These are phyloP conservation scores for Temnopleurus reevesii DNA, from an alignment of 53 echinoderm and acorn worm genomes.

Conservation along the genomic window DNA sequence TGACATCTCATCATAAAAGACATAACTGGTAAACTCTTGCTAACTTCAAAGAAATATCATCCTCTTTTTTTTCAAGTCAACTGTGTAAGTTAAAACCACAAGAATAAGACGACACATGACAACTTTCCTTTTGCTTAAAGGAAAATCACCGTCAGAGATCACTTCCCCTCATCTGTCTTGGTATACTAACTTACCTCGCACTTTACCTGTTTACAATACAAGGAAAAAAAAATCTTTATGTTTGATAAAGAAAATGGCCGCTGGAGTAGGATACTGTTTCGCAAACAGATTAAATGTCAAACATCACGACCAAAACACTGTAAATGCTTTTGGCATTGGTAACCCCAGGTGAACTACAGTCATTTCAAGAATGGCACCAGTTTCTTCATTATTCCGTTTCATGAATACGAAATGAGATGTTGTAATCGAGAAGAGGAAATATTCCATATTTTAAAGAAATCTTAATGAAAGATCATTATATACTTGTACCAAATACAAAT, in stretches of 20 bases:
- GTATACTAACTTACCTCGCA: too few relatives aligned
- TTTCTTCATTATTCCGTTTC: background rate
- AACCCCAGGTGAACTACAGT: too few relatives aligned
- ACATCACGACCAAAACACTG: too few relatives aligned
- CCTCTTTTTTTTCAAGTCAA: background rate
- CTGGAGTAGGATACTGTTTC: background rate
- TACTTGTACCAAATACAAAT: too few relatives aligned
- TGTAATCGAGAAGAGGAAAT: background rate
- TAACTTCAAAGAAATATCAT: background rate
- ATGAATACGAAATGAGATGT: background rate
- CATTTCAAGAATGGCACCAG: background rate
- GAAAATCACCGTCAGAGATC: background rate
- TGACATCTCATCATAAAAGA: too few relatives aligned
- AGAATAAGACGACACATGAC: background rate
- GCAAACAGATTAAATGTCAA: background rate
- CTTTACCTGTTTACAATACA: too few relatives aligned
- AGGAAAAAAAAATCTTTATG: background rate
- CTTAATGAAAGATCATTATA: too few relatives aligned
- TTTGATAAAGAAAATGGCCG: background rate
- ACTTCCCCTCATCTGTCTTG: background rate
- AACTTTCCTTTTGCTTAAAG: background rate
- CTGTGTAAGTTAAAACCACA: slow-evolving; percentile 1
- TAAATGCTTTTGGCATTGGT: too few relatives aligned
- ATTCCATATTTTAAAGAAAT: background rate
- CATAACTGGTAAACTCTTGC: too few relatives aligned